Percentiles rank a stretch among this genome's conserved stretches.
Evolutionary conservation across 1,140 invertebrate species (phyloP).

Genomic region (Planococcus citri): DNA sequence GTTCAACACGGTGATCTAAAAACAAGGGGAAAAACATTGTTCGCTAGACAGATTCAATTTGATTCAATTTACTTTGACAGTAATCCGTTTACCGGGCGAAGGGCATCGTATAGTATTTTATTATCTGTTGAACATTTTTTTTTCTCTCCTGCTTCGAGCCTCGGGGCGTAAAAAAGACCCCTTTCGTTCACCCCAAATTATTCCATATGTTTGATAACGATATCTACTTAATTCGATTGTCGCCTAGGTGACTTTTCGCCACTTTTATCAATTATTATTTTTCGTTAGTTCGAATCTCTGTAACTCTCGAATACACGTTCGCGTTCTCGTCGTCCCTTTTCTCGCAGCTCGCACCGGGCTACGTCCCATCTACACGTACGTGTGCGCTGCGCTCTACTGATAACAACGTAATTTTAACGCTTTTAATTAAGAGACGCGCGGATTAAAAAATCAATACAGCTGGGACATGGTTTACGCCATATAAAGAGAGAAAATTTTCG

Average conservation of each 20-base stretch:
- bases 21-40: conserved; percentile 16
- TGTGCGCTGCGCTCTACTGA: not conserved
- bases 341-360: not conserved
- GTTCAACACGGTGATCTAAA: not conserved
- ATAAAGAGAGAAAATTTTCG: too few relatives aligned
- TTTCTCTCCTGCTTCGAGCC: not conserved
- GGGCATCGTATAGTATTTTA: conserved; percentile 12
- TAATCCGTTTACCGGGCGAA: conserved; percentile 12
- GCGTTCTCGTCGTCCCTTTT: not conserved
- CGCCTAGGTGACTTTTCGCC: conserved; percentile 13
- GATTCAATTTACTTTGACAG: conserved; percentile 18
- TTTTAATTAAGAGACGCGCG: not conserved
- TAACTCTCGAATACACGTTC: not conserved
- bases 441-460: not conserved
- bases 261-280: not conserved
- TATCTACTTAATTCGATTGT: conserved; percentile 17
- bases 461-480: not conserved
- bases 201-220: conserved; percentile 14
- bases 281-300: too few relatives aligned
- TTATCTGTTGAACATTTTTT: conserved; percentile 17
- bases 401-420: not conserved
- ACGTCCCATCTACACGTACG: too few relatives aligned
- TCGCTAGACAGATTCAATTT: conserved; percentile 15
- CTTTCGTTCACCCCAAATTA: conserved; percentile 14
- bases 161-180: not conserved